Evolutionary conservation across 1,140 invertebrate species (phyloP), one percentile per base, ranked within the genome.

Genomic region (Orussus abietinus): DNA sequence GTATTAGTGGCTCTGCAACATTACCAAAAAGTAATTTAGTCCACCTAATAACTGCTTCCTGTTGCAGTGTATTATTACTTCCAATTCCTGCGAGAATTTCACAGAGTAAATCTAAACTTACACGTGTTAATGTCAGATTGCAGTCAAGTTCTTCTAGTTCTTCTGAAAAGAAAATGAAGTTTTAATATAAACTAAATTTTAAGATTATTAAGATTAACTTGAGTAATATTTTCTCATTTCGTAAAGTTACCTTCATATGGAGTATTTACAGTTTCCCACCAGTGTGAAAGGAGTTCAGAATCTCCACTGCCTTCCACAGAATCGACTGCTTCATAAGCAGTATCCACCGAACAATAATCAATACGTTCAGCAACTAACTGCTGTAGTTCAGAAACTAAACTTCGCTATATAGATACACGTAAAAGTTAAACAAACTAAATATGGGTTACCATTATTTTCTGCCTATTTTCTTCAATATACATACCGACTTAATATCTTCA

Each of bases 251-350:
- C 67, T 40, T 70, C 67, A 22, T 62, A 61, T 19, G 58, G 53
- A 30, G 45, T 52, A 37, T 70, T 67, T 17, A 59, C 47, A 20
- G 47, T 66, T 39, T 70, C 55, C 56, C 52, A 65, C 67, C 67
- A 70, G 12, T 63, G 57, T 22, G 42, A 38, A 21, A 69, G 20
- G 20, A 65, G 50, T 26, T 66, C 61, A 6, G 59, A 63, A 37
- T 67, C 63, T n/a, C 56, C 54, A 40, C 35, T 59, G 12, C 49
- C 52, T 42, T 68, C 65, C 5, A 57, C 53, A 0, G 59, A 57
- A 36, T 70, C 67, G n/a, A 69, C 62, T 11, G 67, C 67, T 46
- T 70, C 67, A 10, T 69, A 70, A 35, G 67, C 67, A 35, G 65
- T 66, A 25, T 70, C 67, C n/a, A 70, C 64, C 0, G 51, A 55